Conservation (phyloP, 2,888 invertebrate genomes). For the Cataglyphis altisquamis region DNA sequence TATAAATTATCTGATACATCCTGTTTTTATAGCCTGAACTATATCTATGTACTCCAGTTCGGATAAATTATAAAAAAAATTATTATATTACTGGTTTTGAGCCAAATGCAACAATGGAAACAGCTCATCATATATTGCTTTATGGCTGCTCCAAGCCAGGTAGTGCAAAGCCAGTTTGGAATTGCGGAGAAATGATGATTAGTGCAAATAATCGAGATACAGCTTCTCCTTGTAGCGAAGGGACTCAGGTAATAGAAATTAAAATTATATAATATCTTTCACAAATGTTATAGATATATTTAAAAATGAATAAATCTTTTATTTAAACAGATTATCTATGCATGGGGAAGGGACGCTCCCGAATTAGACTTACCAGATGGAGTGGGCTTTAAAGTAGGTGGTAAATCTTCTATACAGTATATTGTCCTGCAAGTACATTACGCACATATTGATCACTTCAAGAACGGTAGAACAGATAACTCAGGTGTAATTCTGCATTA, state of each 20-base stretch:
- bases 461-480: constrained; percentile 92
- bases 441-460: constrained; percentile 89
- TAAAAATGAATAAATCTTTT: background rate
- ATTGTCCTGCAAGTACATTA: constrained; percentile 98
- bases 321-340: constrained; percentile 92
- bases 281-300: background rate
- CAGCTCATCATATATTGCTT: constrained; percentile 97
- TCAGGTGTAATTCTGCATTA: constrained; percentile 94
- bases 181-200: constrained; percentile 97
- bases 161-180: constrained; percentile 91
- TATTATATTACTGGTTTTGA: constrained; percentile 97
- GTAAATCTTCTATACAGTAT: constrained; percentile 93
- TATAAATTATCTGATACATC: background rate
- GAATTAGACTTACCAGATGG: constrained; percentile 92
- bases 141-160: constrained; percentile 96
- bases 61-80: constrained; percentile 91
- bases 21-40: constrained; percentile 93
- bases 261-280: background rate
- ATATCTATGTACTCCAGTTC: constrained; percentile 96
- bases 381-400: constrained; percentile 97
- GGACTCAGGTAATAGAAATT: constrained; percentile 26
- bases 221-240: constrained; percentile 12
- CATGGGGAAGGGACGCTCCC: constrained; percentile 98
- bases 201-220: constrained; percentile 47
- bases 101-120: constrained; percentile 96